phyloP scores from a whole-genome alignment of 2,113 vertebrate species.

The Ceratotherium simum region DNA sequence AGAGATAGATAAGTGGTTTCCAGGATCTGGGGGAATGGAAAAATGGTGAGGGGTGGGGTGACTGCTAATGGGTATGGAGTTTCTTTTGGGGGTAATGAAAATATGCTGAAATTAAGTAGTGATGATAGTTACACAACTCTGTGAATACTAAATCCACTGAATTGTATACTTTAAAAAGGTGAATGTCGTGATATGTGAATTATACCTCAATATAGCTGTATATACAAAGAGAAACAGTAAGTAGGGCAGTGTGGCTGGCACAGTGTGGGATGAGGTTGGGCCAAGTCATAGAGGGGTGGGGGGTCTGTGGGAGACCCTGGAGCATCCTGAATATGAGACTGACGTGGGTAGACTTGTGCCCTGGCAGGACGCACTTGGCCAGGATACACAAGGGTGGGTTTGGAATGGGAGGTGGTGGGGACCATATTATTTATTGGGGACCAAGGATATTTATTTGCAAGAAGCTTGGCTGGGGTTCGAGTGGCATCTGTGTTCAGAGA shows the following conservation, averaged over 20 bases:
- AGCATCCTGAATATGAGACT: not conserved
- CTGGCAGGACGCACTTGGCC: not conserved
- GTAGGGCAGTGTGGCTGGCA: not conserved
- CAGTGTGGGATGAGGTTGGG: too few relatives aligned
- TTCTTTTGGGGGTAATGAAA: not conserved
- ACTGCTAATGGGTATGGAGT: not conserved
- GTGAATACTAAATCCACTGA: not conserved
- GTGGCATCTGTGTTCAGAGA: not conserved
- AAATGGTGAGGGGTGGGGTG: too few relatives aligned
- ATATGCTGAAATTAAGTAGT: not conserved
- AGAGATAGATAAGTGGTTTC: not conserved
- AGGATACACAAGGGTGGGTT: accelerated
- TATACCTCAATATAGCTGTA: not conserved
- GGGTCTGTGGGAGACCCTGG: too few relatives aligned
- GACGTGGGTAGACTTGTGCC: not conserved
- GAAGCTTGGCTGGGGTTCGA: not conserved
- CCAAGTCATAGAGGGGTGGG: not conserved
- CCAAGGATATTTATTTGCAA: not conserved
- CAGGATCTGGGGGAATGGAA: not conserved
- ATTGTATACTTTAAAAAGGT: not conserved
- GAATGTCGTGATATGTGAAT: not conserved
- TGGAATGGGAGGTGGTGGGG: not conserved
- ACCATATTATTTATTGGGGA: not conserved
- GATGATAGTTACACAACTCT: not conserved
- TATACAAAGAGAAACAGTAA: not conserved